phyloP scores from a whole-genome alignment of 1,140 invertebrate genomes.

The Drosophila orosa region DNA sequence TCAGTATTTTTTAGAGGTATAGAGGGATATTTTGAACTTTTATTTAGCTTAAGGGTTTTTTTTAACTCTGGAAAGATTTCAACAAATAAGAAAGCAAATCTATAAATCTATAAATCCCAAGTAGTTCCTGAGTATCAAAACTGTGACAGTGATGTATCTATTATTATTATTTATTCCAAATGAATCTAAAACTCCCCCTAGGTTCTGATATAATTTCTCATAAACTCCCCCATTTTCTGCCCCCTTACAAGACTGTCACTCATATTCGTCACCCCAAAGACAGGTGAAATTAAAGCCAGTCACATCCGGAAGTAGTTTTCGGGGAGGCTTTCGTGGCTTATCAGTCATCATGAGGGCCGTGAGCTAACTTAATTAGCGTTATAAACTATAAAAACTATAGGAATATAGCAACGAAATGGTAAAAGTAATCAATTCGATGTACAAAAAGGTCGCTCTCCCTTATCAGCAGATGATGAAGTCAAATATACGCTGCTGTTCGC shows the following conservation, averaged over 20 bases:
- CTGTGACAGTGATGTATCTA: too few relatives aligned
- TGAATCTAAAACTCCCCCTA: neutral
- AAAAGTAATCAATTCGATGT: conserved; percentile 47
- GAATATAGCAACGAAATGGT: conserved; percentile 4
- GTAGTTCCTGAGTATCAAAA: too few relatives aligned
- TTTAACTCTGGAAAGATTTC: too few relatives aligned
- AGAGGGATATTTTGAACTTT: too few relatives aligned
- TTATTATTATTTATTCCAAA: too few relatives aligned
- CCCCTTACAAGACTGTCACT: conserved; percentile 7
- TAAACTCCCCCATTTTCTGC: neutral
- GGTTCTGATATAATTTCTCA: neutral
- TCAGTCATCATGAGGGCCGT: conserved; percentile 9
- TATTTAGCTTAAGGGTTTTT: too few relatives aligned
- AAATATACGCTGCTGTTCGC: conserved; percentile 13
- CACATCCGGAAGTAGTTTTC: conserved; percentile 3
- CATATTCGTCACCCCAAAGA: conserved; percentile 19
- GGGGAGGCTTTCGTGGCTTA: neutral
- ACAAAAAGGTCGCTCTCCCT: conserved; percentile 46
- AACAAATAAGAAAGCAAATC: too few relatives aligned
- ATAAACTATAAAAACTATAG: conserved; percentile 14
- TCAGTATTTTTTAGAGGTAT: too few relatives aligned
- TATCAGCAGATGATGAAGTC: conserved; percentile 44
- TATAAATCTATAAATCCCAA: too few relatives aligned
- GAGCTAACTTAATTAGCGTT: conserved; percentile 55
- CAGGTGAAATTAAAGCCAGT: conserved; percentile 39